Conservation (phyloP, 1,140 invertebrate species). For the Goniozus legneri region DNA sequence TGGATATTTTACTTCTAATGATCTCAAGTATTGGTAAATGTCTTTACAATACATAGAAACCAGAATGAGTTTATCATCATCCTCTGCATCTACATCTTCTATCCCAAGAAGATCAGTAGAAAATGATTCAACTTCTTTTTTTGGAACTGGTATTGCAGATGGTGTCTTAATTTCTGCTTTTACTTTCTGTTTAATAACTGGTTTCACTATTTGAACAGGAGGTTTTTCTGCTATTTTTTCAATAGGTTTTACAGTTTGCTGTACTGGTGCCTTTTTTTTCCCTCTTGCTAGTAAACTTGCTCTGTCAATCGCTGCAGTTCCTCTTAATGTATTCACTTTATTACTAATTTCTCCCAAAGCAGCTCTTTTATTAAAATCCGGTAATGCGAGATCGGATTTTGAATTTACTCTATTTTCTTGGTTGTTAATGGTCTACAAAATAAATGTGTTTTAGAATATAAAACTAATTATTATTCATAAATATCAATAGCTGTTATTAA, state of each 20-base stretch:
- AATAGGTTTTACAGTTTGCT: conserved; percentile 13
- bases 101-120: conserved; percentile 42
- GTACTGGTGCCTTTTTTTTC: conserved; percentile 20
- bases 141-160: neutral
- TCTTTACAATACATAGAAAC: conserved; percentile 81
- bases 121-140: conserved; percentile 34
- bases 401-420: conserved; percentile 46
- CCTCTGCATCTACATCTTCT: conserved; percentile 74
- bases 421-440: conserved; percentile 37
- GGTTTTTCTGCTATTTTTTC: conserved; percentile 32
- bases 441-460: neutral
- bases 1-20: conserved; percentile 66
- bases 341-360: conserved; percentile 50
- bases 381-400: conserved; percentile 26
- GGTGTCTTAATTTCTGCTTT: conserved; percentile 1
- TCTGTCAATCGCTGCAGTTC: conserved; percentile 30
- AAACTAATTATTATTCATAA: conserved; percentile 3
- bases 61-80: conserved; percentile 71
- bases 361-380: conserved; percentile 36
- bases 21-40: conserved; percentile 76
- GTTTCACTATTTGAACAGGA: conserved; percentile 32
- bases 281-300: conserved; percentile 28
- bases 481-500: conserved; percentile 13
- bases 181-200: conserved; percentile 25
- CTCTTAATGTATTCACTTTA: conserved; percentile 38